These are phyloP conservation scores for Ditula angustiorana DNA, from an alignment of 2,888 invertebrate species.

Conservation along the genomic window DNA sequence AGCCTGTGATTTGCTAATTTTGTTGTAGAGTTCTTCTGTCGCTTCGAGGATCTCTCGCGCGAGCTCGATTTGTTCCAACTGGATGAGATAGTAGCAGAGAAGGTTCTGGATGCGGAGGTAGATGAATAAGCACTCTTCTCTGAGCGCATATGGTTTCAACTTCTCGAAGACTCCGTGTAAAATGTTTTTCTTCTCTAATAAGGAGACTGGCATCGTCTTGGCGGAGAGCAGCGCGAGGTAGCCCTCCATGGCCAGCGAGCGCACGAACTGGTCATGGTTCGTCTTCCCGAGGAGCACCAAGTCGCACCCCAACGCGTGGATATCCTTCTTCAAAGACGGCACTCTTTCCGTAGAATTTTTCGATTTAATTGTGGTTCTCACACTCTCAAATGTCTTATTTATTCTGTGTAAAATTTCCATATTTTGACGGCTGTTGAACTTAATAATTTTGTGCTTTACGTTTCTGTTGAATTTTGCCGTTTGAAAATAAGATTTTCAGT, in stretches of 20 bases:
- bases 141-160: conserved; percentile 62
- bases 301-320: conserved; percentile 65
- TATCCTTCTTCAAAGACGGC: conserved; percentile 65
- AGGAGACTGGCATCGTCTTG: conserved; percentile 68
- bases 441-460: conserved; percentile 2
- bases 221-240: conserved; percentile 71
- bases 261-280: conserved; percentile 65
- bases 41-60: conserved; percentile 81
- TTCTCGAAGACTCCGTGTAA: conserved; percentile 69
- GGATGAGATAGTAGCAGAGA: conserved; percentile 83
- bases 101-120: conserved; percentile 85
- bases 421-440: conserved; percentile 25
- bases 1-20: conserved; percentile 62
- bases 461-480: background rate
- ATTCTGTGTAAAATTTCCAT: conserved; percentile 72
- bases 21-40: conserved; percentile 76
- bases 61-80: conserved; percentile 75
- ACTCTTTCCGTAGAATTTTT: conserved; percentile 65
- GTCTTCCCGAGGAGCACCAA: conserved; percentile 69
- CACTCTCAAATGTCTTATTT: conserved; percentile 65
- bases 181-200: conserved; percentile 68
- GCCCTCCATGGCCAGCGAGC: conserved; percentile 76
- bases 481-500: conserved; percentile 2
- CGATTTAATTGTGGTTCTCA: conserved; percentile 64
- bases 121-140: conserved; percentile 79